A percentile compares a stretch with the other conserved stretches of the same genome.
Conservation (phyloP, 2,888 invertebrate species). For the Diogma glabrata region DNA sequence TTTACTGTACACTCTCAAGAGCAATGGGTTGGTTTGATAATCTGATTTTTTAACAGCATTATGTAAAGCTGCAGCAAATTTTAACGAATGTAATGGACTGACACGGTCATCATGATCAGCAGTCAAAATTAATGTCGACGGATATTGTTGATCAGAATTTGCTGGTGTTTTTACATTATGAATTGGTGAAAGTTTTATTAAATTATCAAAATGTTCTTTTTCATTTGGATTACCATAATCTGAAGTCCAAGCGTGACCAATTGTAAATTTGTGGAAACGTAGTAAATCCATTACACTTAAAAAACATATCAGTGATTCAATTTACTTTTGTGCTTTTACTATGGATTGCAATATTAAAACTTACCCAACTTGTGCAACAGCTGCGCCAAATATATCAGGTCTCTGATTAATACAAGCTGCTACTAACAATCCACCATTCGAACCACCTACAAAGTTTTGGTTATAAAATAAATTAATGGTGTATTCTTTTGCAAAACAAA, state of each 20-base stretch:
- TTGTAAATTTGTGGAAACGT: conserved; percentile 94
- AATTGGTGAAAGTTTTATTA: conserved; percentile 82
- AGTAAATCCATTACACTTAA: conserved; percentile 92
- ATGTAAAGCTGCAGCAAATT: conserved; percentile 87
- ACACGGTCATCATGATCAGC: conserved; percentile 98
- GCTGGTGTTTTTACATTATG: conserved; percentile 73
- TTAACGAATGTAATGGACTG: conserved; percentile 92
- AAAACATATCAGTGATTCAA: too few species aligned
- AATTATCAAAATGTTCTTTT: conserved; percentile 71
- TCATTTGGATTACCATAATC: conserved; percentile 91
- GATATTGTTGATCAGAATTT: conserved; percentile 60
- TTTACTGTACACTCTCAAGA: conserved; percentile 86
- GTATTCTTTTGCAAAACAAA: too few species aligned
- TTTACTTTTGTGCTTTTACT: too few species aligned
- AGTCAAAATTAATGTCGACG: conserved; percentile 82
- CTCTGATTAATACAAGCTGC: conserved; percentile 91
- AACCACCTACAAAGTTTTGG: too few species aligned
- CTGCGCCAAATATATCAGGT: conserved; percentile 88
- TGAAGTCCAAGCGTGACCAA: conserved; percentile 91
- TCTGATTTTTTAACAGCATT: conserved; percentile 48
- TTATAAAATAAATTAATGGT: too few species aligned
- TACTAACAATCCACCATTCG: conserved; percentile 94
- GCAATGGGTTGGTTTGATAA: conserved; percentile 69
- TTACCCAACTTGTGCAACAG: conserved; percentile 89
- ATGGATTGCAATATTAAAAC: too few species aligned